Evolutionary conservation across 2,888 invertebrate genomes (phyloP), one percentile per base, ranked within the genome.

Genomic region (Macrosoma leucophasiata): DNA sequence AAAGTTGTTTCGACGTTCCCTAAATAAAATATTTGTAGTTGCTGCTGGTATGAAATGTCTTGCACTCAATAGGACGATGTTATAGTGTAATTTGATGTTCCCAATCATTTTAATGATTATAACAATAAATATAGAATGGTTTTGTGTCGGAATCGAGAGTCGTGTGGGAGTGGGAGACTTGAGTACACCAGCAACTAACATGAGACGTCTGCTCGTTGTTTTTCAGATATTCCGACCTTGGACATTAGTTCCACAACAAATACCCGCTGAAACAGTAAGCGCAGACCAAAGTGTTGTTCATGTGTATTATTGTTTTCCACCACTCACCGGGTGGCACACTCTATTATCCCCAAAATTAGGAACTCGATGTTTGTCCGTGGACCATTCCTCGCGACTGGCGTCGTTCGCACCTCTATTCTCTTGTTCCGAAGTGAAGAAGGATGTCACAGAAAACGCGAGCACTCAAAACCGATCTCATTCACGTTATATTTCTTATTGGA

Each of bases 141-240:
- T n/a, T n/a, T n/a, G n/a, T n/a, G n/a, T n/a, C n/a, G n/a, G n/a
- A n/a, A n/a, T n/a, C n/a, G n/a, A n/a, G n/a, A n/a, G n/a, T n/a
- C 18, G 3, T n/a, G n/a, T n/a, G n/a, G n/a, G 73, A 67, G 46
- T 59, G 66, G 59, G 64, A 63, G 63, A 57, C 58, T 63, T 51
- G 50, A 67, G 62, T 63, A 62, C 63, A 64, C 71, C 73, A 68
- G 72, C 69, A 63, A 76, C 69, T 81, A 79, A 82, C 59, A 58
- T 70, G 62, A 64, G 62, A 55, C 63, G 69, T 79, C 75, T 79
- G 74, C 76, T 84, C 81, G 55, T 81, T 81, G 55, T 78, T 81
- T 78, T 84, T 81, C 82, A 84, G 82, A 84, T 84, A 65, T 77
- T 82, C 73, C 77, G 75, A 63, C 81, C 79, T 67, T 84, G 82